Evolutionary conservation across 2,797 vertebrate genomes (phyloP).

Genomic region (Miichthys miiuy): DNA sequence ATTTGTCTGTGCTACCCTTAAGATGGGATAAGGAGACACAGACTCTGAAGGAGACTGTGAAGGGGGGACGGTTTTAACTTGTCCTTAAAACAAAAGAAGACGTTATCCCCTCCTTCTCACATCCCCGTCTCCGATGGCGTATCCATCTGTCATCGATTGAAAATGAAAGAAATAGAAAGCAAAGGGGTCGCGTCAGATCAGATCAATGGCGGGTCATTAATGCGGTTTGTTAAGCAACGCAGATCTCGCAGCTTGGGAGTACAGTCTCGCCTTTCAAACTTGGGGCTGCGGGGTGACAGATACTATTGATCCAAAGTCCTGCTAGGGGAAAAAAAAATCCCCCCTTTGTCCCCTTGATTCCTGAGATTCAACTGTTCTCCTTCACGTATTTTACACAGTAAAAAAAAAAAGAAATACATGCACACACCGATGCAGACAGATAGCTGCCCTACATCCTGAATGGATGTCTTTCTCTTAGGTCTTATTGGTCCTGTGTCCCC

Average conservation of each 20-base stretch:
- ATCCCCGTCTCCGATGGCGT: conserved; percentile 80
- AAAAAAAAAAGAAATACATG: not conserved
- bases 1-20: conserved; percentile 67
- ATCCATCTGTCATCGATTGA: conserved; percentile 86
- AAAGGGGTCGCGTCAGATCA: conserved; percentile 80
- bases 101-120: conserved; percentile 83
- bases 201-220: conserved; percentile 87
- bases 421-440: conserved; percentile 16
- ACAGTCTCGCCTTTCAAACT: conserved; percentile 84
- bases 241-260: conserved; percentile 84
- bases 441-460: conserved; percentile 65
- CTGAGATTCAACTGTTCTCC: conserved; percentile 75
- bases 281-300: conserved; percentile 82
- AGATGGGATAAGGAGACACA: conserved; percentile 71
- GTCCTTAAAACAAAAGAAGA: conserved; percentile 88
- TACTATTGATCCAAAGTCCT: conserved; percentile 82
- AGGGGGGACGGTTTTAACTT: conserved; percentile 80
- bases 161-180: conserved; percentile 87
- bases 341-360: conserved; percentile 75
- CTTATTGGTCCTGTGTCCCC: conserved; percentile 47
- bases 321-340: conserved; percentile 62
- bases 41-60: conserved; percentile 67
- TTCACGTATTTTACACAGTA: conserved; percentile 48
- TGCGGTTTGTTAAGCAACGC: conserved; percentile 86
- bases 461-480: conserved; percentile 52